Evolutionary conservation across 2,888 invertebrate species (phyloP), one percentile per base, ranked within the genome.

Genomic region (Trisateles emortualis): DNA sequence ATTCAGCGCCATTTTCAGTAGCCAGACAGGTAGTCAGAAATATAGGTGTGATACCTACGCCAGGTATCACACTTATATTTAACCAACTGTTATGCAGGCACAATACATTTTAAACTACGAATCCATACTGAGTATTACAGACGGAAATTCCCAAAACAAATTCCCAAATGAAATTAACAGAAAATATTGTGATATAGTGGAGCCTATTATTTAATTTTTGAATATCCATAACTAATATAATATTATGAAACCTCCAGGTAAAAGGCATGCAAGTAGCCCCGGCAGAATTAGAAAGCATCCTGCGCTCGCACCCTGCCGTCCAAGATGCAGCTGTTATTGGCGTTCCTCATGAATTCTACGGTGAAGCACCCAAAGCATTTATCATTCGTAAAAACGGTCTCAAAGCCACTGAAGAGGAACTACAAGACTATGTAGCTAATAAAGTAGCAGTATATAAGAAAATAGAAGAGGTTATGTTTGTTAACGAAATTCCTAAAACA

Each of bases 311-410:
- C 83, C 96, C 97, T 0, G 94, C 94, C 0, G 94, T 99, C 0
- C 85, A 92, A 26, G 98, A 98, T 67, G 97, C 96, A 0, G 98
- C 96, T 0, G 98, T 99, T 0, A 94, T 98, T 51, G 98, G 98
- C 0, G 89, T 97, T 4, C 95, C 96, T 0, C 95, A 97, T 74
- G 93, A 94, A 1, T 87, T 93, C 57, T 94, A 90, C 66, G 98
- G 98, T 0, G 97, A 98, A 90, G 94, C 95, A 0, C 98, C 98
- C 0, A 94, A 95, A 69, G 98, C 97, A 0, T 96, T 96, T 73
- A 93, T 98, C 5, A 95, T 96, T 0, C 76, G 91, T 2, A 95
- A 95, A 60, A 81, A 88, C 2, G 91, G 90, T 0, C 74, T 77
- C 16, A 84, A 86, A 30, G 89, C 88, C 0, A 90, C 93, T 6